Base-by-base conservation (phyloP, 2,797 vertebrate species). In the Heteromormyrus szaboi region DNA sequence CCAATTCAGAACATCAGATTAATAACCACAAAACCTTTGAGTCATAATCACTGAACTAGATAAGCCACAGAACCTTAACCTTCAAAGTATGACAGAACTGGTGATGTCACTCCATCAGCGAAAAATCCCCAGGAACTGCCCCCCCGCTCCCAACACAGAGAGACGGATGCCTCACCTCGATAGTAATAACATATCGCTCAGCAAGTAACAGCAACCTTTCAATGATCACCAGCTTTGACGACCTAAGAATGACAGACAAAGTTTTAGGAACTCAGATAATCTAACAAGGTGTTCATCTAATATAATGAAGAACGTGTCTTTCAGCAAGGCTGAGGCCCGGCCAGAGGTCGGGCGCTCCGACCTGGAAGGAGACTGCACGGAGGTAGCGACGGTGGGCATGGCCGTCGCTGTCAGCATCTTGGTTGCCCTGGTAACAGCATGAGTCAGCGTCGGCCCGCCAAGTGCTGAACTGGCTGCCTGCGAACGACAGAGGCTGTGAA, bases 401-500 rank as follows among this genome's bases (percentile, higher is more conserved):
- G 99, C 98, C 33, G 99, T 99, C 90, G 99, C 99, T 0, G 99
- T 99, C 90, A 99, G 96, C 99, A 99, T 99, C 95, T 99, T 99
- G 89, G 99, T 99, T 90, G 99, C 99, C 96, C 98, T 97, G 25
- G 98, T 99, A 92, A 99, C 99, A 92, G 99, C 99, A 53, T 99
- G 99, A 1, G 99, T 99, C 92, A 99, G 92, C 2, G 99, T 99
- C 2, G 99, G 99, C 79, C 99, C 99, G 0, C 99, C 99, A 0
- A 99, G 96, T 0, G 99, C 98, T 22, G 98, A 99, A 93, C 98
- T 99, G 84, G 99, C 98, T 90, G 98, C 98, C 98, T 97, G 87
- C 6, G 87, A 3, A 65, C 0, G 46, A 65, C 1, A 17, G 59
- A 56, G 51, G 46, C 44, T 56, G 17, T 86, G 51, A 37, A 1